A percentile compares a stretch with the other conserved stretches of the same genome.
Evolutionary conservation across 2,797 vertebrate species (phyloP).

Genomic region (Rhynchonycteris naso): DNA sequence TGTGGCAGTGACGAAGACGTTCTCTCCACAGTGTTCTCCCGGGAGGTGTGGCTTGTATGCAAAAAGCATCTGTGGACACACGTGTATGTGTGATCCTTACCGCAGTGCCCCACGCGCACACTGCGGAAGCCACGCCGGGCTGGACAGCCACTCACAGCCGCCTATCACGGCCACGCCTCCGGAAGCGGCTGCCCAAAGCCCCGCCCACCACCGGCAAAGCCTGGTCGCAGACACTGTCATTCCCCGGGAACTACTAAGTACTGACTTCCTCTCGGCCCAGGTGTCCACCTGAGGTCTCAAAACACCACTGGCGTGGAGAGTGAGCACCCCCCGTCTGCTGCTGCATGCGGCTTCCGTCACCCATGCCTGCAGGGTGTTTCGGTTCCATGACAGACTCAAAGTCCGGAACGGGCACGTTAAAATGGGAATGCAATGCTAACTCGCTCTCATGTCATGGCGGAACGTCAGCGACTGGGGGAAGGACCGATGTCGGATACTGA

Average conservation of each 20-base stretch:
- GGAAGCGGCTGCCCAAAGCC: slow-evolving; percentile 46
- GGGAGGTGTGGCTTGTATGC: fast-evolving
- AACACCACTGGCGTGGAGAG: slow-evolving; percentile 50
- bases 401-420: slow-evolving; percentile 77
- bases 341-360: slow-evolving; percentile 52
- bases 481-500: slow-evolving; percentile 88
- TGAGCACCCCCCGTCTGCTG: slow-evolving; percentile 70
- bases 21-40: not conserved
- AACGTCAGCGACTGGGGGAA: slow-evolving; percentile 85
- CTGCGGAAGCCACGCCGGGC: not conserved
- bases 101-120: not conserved
- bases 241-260: not conserved
- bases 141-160: fast-evolving
- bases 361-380: slow-evolving; percentile 67
- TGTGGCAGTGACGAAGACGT: not conserved
- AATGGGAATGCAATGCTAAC: slow-evolving; percentile 67
- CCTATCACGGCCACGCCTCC: not conserved
- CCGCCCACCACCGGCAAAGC: not conserved
- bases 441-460: slow-evolving; percentile 83
- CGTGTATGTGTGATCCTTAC: not conserved
- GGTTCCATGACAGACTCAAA: slow-evolving; percentile 74
- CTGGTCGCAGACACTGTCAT: not conserved
- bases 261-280: slow-evolving; percentile 49
- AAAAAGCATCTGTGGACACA: not conserved
- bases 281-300: slow-evolving; percentile 46